Percentiles rank a stretch among this genome's conserved stretches.
These are phyloP conservation scores for Rhysida immarginata DNA, from an alignment of 1,140 invertebrate species.

Conservation along the genomic window DNA sequence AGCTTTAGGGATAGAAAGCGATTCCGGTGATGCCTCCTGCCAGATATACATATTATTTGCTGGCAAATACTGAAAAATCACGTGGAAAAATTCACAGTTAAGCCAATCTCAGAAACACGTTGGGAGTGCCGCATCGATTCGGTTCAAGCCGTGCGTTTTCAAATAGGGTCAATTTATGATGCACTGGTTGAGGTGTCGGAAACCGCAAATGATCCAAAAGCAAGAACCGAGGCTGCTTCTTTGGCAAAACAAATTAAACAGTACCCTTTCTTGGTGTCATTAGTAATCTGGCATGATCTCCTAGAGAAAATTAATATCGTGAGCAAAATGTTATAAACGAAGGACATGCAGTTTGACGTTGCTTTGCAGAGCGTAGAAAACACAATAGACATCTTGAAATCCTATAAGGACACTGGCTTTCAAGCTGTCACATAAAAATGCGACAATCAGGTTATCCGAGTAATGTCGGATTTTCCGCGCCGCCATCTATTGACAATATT, in stretches of 20 bases:
- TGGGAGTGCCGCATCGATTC: constrained; percentile 14
- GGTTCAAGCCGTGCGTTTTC: constrained; percentile 1
- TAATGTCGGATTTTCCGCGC: too few relatives aligned
- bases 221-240: not conserved
- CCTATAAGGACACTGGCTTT: too few relatives aligned
- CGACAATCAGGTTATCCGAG: too few relatives aligned
- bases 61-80: constrained; percentile 21
- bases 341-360: too few relatives aligned
- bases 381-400: too few relatives aligned
- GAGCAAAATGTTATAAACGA: too few relatives aligned
- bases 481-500: too few relatives aligned
- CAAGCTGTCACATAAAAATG: too few relatives aligned
- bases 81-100: constrained; percentile 21
- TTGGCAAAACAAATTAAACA: not conserved
- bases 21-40: too few relatives aligned
- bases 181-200: not conserved
- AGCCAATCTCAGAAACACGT: constrained; percentile 21
- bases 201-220: not conserved
- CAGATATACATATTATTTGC: constrained; percentile 23
- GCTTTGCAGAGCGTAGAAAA: too few relatives aligned
- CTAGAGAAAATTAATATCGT: too few relatives aligned
- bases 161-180: not conserved
- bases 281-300: not conserved
- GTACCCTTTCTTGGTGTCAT: not conserved
- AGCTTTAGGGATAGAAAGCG: too few relatives aligned